Conservation (phyloP, 2,888 invertebrate genomes). For the Marronus borbonicus region DNA sequence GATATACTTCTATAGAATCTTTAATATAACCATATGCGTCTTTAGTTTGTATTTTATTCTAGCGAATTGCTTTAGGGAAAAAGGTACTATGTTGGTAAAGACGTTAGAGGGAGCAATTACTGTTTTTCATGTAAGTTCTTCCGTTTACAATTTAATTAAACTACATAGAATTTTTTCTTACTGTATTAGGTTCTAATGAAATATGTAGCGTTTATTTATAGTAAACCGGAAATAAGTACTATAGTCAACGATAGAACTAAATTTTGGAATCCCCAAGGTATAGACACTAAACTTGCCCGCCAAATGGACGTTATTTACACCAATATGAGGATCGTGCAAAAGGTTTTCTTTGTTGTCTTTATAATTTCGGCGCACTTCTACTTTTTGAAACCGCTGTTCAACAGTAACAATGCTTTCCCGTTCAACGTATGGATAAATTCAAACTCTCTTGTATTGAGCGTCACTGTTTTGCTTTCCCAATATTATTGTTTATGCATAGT, state of each 20-base stretch:
- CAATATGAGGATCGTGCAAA: constrained; percentile 14
- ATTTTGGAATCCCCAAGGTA: constrained; percentile 44
- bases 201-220: constrained; percentile 40
- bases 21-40: constrained; percentile 20
- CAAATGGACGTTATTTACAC: not conserved
- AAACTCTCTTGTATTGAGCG: constrained; percentile 24
- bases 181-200: constrained; percentile 26
- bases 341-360: constrained; percentile 15
- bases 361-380: constrained; percentile 17
- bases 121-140: constrained; percentile 33
- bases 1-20: constrained; percentile 20
- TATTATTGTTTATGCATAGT: constrained; percentile 35
- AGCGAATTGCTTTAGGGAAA: constrained; percentile 24
- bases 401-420: constrained; percentile 23
- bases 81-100: constrained; percentile 29
- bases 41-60: constrained; percentile 27
- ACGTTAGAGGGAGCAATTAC: constrained; percentile 27
- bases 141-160: not conserved
- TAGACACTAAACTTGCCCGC: not conserved
- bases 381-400: constrained; percentile 42
- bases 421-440: constrained; percentile 35
- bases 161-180: not conserved
- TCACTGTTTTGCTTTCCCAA: constrained; percentile 19
- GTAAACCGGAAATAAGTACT: constrained; percentile 19
- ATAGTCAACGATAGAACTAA: constrained; percentile 26